These are phyloP conservation scores for Hippocampus zosterae DNA, from an alignment of 2,113 vertebrate genomes.

Conservation along the genomic window DNA sequence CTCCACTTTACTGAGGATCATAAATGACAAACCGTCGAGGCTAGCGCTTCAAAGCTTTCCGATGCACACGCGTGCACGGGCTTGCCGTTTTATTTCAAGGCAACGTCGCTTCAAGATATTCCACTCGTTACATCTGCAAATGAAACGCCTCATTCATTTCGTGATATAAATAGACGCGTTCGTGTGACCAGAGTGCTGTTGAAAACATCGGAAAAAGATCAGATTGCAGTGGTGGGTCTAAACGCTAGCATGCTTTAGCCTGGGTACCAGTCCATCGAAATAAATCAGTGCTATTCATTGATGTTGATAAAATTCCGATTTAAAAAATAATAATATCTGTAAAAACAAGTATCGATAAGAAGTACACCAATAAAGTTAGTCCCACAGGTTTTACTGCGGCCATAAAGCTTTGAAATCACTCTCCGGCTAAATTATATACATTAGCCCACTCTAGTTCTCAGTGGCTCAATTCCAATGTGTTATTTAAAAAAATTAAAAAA, in stretches of 20 bases:
- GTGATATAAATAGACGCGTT: slow-evolving; percentile 21
- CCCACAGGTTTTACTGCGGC: not conserved
- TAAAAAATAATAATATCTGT: too few relatives aligned
- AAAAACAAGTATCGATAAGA: too few relatives aligned
- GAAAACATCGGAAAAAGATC: not conserved
- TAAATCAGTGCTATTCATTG: too few relatives aligned
- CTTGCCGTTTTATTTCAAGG: slow-evolving; percentile 8
- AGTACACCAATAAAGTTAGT: not conserved
- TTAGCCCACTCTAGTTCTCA: not conserved
- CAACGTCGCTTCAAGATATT: slow-evolving; percentile 37
- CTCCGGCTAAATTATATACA: not conserved
- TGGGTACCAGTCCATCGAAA: too few relatives aligned
- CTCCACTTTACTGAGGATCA: not conserved
- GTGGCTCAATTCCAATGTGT: not conserved
- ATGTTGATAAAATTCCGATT: too few relatives aligned
- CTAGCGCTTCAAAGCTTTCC: not conserved
- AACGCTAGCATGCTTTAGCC: not conserved
- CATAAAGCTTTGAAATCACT: not conserved
- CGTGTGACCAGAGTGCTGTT: slow-evolving; percentile 5
- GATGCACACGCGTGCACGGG: not conserved
- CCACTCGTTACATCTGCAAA: slow-evolving; percentile 5
- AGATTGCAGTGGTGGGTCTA: not conserved
- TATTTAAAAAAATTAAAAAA: not conserved
- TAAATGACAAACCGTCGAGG: not conserved
- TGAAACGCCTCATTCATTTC: slow-evolving; percentile 10